Conservation (phyloP, 1,140 invertebrate genomes). For the Pomacea maculata region DNA sequence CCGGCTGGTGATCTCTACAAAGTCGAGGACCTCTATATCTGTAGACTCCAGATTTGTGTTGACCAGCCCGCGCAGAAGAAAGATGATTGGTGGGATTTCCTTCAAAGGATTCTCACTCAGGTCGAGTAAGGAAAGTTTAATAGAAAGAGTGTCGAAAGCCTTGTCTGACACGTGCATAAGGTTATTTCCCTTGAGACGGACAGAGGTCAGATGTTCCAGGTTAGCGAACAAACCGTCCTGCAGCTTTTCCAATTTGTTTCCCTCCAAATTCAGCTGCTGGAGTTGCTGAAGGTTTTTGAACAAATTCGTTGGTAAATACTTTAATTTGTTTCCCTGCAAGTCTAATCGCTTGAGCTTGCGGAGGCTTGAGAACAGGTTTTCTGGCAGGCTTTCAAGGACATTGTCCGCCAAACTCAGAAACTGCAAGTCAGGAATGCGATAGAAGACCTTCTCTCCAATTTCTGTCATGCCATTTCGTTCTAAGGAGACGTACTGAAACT, state of each 20-base stretch:
- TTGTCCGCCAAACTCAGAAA: conserved; percentile 37
- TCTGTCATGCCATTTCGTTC: conserved; percentile 27
- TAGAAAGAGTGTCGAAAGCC: conserved; percentile 27
- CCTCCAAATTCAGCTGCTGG: conserved; percentile 29
- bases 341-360: conserved; percentile 29
- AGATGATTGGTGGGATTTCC: conserved; percentile 35
- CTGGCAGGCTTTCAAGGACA: conserved; percentile 24
- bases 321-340: conserved; percentile 29
- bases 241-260: conserved; percentile 32
- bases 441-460: conserved; percentile 32
- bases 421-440: conserved; percentile 34
- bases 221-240: conserved; percentile 29
- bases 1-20: conserved; percentile 22
- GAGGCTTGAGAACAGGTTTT: conserved; percentile 24
- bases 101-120: conserved; percentile 40
- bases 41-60: conserved; percentile 33
- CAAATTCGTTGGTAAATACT: conserved; percentile 12
- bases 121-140: conserved; percentile 27
- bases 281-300: conserved; percentile 28
- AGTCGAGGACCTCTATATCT: conserved; percentile 35
- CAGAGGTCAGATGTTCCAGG: conserved; percentile 25
- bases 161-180: conserved; percentile 20
- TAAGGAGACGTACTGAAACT: conserved; percentile 39
- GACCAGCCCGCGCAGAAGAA: conserved; percentile 37
- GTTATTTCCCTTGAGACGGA: conserved; percentile 37